Evolutionary conservation across 2,113 vertebrate species (phyloP).

Genomic region (Crotalus viridis): DNA sequence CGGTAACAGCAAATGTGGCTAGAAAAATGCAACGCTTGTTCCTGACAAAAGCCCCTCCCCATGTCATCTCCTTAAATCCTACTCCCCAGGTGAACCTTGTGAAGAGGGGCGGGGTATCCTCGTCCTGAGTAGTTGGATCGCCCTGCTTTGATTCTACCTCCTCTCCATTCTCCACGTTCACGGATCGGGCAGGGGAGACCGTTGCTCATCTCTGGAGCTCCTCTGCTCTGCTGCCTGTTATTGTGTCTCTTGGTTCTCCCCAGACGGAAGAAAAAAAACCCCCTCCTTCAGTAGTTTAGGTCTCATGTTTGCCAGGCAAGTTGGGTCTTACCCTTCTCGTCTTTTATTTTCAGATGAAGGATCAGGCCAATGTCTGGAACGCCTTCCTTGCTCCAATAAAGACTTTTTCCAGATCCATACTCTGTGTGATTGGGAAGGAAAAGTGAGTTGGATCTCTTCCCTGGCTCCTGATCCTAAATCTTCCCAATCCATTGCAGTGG

Average conservation of each 20-base stretch:
- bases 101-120: too few relatives aligned
- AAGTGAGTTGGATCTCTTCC: slow-evolving; percentile 71
- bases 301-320: neutral
- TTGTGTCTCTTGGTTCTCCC: neutral
- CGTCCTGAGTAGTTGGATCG: too few relatives aligned
- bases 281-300: neutral
- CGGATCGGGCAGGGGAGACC: too few relatives aligned
- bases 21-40: too few relatives aligned
- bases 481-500: neutral
- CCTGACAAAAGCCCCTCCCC: too few relatives aligned
- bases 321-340: neutral
- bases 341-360: slow-evolving; percentile 81
- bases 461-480: neutral
- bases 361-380: slow-evolving; percentile 76
- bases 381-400: slow-evolving; percentile 83
- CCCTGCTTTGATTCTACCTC: too few relatives aligned
- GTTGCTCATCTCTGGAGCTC: too few relatives aligned
- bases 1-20: too few relatives aligned
- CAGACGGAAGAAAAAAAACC: neutral
- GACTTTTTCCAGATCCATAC: slow-evolving; percentile 96
- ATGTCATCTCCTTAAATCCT: too few relatives aligned
- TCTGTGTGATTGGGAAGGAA: slow-evolving; percentile 86
- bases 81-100: too few relatives aligned
- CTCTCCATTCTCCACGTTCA: too few relatives aligned
- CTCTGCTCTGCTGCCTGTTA: too few relatives aligned